Conservation (phyloP, 2,113 vertebrate genomes). For the Melanostigma gelatinosum region DNA sequence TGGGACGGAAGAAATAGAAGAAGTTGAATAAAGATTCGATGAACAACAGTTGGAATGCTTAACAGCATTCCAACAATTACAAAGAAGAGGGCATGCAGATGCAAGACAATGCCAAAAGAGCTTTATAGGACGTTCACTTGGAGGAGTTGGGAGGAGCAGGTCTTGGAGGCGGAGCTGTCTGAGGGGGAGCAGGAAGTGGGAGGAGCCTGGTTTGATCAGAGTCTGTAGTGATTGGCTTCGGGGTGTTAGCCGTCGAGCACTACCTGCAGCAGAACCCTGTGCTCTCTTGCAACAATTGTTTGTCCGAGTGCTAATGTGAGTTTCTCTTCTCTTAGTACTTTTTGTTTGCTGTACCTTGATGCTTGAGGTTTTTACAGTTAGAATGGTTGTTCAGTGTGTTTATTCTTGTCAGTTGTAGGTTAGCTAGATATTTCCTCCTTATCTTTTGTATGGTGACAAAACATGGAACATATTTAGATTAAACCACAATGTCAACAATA, state of each 20-base stretch:
- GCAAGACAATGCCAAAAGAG: not conserved
- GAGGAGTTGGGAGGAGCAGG: not conserved
- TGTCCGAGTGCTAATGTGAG: not conserved
- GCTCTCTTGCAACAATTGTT: not conserved
- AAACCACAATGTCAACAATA: not conserved
- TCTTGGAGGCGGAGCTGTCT: not conserved
- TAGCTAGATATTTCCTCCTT: not conserved
- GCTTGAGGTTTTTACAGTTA: not conserved
- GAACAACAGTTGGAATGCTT: too few species aligned
- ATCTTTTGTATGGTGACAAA: not conserved
- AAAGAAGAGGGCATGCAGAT: not conserved
- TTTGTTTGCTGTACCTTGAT: not conserved
- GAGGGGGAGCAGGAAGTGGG: not conserved
- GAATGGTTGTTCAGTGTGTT: not conserved
- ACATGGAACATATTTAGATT: not conserved
- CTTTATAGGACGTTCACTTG: not conserved
- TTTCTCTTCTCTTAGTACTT: not conserved
- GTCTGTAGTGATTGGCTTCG: not conserved
- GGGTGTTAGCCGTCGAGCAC: too few species aligned
- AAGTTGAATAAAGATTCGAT: too few species aligned
- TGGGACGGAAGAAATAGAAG: too few species aligned
- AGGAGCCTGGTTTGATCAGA: not conserved
- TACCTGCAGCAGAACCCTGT: not conserved
- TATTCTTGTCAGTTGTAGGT: not conserved
- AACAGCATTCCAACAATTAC: not conserved